Evolutionary conservation across 2,797 vertebrate species (phyloP).

Genomic region (Decapterus maruadsi): DNA sequence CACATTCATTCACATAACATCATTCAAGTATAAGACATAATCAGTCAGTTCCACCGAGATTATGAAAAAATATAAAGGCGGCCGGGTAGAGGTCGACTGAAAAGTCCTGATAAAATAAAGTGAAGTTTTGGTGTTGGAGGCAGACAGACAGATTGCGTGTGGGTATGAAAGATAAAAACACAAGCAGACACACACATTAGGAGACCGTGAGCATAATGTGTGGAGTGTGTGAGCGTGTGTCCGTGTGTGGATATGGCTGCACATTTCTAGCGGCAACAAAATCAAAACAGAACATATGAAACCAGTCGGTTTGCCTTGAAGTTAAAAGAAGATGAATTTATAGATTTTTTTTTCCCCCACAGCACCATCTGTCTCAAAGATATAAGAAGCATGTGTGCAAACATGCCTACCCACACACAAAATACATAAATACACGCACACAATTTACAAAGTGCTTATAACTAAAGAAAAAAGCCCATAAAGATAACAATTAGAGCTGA

Average conservation of each 20-base stretch:
- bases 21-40: conserved; percentile 4
- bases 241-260: background rate
- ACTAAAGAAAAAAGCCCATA: background rate
- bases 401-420: background rate
- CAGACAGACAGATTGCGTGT: conserved; percentile 9
- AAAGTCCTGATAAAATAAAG: background rate
- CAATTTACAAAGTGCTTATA: background rate
- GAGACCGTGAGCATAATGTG: background rate
- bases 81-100: background rate
- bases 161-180: conserved; percentile 17
- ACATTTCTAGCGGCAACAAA: conserved; percentile 28
- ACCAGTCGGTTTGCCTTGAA: conserved; percentile 52
- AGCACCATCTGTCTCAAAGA: conserved; percentile 47
- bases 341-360: conserved; percentile 39
- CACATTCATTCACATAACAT: conserved; percentile 7
- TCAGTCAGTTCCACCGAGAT: conserved; percentile 14
- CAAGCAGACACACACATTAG: conserved; percentile 1
- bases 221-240: background rate
- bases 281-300: conserved; percentile 45
- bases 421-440: background rate
- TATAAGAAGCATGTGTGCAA: conserved; percentile 5
- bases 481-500: background rate
- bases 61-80: conserved; percentile 7
- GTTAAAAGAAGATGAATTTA: conserved; percentile 64
- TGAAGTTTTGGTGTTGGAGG: background rate